Percentiles rank a stretch among this genome's conserved stretches.
Conservation (phyloP, 2,113 vertebrate species). For the Motacilla alba region DNA sequence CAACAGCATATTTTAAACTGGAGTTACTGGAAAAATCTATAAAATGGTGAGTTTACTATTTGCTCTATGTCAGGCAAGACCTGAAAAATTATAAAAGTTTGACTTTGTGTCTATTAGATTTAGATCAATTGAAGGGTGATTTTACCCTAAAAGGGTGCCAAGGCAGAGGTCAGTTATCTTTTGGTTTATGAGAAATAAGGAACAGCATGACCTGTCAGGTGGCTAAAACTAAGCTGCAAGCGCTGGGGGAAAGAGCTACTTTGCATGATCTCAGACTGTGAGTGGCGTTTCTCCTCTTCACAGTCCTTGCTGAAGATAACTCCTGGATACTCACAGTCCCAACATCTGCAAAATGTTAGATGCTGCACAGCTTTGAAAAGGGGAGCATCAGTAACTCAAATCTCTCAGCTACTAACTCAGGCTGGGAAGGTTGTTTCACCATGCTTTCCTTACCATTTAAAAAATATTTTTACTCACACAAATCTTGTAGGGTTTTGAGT, state of each 20-base stretch:
- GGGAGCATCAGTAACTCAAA: neutral
- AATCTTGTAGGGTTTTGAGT: neutral
- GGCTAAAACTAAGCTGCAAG: neutral
- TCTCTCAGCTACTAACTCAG: neutral
- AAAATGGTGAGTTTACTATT: neutral
- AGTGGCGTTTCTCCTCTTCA: neutral
- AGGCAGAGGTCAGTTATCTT: neutral
- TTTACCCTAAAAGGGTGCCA: neutral
- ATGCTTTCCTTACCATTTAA: neutral
- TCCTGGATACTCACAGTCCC: neutral
- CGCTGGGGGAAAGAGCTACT: neutral
- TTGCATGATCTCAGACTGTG: neutral
- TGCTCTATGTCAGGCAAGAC: neutral
- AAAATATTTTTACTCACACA: neutral
- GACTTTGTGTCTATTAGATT: neutral
- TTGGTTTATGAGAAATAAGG: neutral
- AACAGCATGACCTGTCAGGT: neutral
- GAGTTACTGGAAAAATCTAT: neutral
- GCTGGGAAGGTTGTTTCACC: neutral
- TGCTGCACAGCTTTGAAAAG: neutral
- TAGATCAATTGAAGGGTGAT: neutral
- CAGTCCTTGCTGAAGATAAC: neutral
- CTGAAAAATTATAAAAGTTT: accelerated
- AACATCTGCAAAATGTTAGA: neutral
- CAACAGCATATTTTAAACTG: neutral